Base-by-base conservation (phyloP, 2,113 vertebrate genomes). In the Petrocephalus zakoni region DNA sequence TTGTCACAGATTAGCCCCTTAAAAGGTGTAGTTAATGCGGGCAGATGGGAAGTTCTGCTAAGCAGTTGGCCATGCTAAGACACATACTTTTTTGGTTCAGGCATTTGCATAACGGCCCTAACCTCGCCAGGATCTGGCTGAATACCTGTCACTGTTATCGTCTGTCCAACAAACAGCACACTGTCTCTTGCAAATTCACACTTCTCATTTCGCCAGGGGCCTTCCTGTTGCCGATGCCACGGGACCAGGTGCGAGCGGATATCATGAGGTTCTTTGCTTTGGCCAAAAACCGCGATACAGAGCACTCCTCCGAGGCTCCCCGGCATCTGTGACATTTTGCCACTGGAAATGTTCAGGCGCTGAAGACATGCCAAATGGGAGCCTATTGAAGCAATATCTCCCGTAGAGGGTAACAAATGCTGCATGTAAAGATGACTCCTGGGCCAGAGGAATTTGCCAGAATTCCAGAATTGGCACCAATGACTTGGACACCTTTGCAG, bases 11-110 rank as follows among this genome's bases (percentile, higher is more conserved):
- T 52, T 22, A 83, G 81, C 21, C 37, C 42, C 81, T 47, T 83
- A 37, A 83, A 47, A 46, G 81, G 42, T 83, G 81, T 49, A n/a
- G 81, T 47, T 19, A 83, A 22, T 11, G 81, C 8, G 7, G 21
- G 42, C 81, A 83, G 81, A 83, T 89, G 88, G 7, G 87, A 85
- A 9, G 88, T 53, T 42, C 42, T 81, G 61, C 25, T 29, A 29
- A 85, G n/a, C 22, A 85, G 46, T 49, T 85, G 22, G 82, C 82
- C 82, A 52, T 85, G 22, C 82, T 47, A 52, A 29, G 82, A 81
- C 22, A 85, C 82, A 81, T 19, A 56, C 5, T 46, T 81, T 81
- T 81, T 81, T 85, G 82, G 47, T 52, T 85, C 47, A 5, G 11
- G 47, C 47, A 85, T 85, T 85, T 85, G 42, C 82, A 85, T 85